Conservation (phyloP, 92 coral and sea anemone genomes). For the Epizoanthus scotinus region DNA sequence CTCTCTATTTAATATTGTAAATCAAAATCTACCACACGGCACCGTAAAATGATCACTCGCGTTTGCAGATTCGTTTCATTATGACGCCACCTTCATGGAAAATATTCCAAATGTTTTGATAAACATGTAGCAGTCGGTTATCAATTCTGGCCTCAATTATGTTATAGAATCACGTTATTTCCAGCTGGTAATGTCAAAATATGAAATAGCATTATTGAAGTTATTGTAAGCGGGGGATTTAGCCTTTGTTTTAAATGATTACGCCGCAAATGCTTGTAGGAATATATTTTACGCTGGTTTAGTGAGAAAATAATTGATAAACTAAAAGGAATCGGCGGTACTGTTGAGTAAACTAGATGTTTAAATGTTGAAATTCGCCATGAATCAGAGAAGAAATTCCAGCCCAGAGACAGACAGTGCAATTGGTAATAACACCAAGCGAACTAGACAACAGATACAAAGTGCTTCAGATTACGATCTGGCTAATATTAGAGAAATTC, state of each 20-base stretch:
- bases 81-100: not conserved
- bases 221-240: not conserved
- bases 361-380: not conserved
- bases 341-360: not conserved
- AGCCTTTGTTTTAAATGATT: constrained; percentile 2
- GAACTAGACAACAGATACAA: not conserved
- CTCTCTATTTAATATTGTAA: not conserved
- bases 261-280: not conserved
- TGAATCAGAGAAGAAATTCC: not conserved
- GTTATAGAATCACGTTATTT: not conserved
- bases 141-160: not conserved
- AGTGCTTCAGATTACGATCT: not conserved
- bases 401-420: not conserved
- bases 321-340: not conserved
- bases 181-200: not conserved
- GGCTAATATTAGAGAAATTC: not conserved
- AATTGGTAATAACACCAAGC: not conserved
- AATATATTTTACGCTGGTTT: not conserved
- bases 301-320: not conserved
- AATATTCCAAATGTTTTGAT: not conserved
- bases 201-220: not conserved
- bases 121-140: not conserved
- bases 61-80: not conserved
- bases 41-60: not conserved
- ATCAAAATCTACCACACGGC: not conserved